Evolutionary conservation across 2,113 vertebrate species (phyloP), one percentile per base, ranked within the genome.

Genomic region (Neolamprologus devosi): DNA sequence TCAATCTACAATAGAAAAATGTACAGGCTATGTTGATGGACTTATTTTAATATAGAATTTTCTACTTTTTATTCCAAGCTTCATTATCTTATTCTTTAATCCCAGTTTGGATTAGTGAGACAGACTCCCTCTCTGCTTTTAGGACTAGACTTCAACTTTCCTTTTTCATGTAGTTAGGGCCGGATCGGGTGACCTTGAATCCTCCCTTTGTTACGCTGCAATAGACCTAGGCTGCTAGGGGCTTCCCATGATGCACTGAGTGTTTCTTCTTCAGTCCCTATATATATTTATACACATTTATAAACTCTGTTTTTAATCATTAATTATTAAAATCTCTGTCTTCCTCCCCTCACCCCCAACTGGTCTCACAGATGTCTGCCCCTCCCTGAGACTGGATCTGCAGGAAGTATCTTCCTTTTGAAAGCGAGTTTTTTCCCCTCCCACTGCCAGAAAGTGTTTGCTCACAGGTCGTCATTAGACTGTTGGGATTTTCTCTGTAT

Each of bases 1-100:
- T 97, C 93, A 26, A 97, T 95, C 96, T 97, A 84, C 8, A 78
- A 49, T 33, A 40, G n/a, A 47, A 82, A 19, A 68, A 47, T 49
- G 40, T 73, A 73, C 3, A 73, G 37, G 37, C 2, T 23, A 70
- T 23, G 12, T 70, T 23, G 8, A 70, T 3, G 12, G 12, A 70
- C 35, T 42, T 40, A 8, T 42, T 42, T 23, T 70, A 42, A 42
- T 42, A 70, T 42, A 70, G 37, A 23, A 14, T 23, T 42, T 23
- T 70, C n/a, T 2, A 26, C 65, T 23, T 42, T 26, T 70, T 42
- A 70, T 40, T 70, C 4, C n/a, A 70, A 70, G 35, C n/a, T 9
- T 4, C 30, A 9, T 19, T 82, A 65, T 65, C 19, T 21, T 65
- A 37, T 21, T 65, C 10, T 65, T 65, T 65, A 65, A 37, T 1